Base-by-base conservation (phyloP, 2,113 vertebrate species). In the Perccottus glenii region DNA sequence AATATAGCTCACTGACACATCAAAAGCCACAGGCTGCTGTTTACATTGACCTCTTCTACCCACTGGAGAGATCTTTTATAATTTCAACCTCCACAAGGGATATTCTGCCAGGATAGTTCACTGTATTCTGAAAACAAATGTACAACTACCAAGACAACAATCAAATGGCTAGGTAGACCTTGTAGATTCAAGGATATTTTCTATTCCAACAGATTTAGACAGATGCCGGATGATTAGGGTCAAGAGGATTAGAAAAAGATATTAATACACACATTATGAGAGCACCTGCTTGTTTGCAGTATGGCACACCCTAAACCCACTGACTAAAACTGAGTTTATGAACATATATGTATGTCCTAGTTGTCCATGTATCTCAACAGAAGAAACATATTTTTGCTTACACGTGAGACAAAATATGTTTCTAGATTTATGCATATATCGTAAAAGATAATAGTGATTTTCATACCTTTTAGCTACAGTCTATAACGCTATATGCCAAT, bases 231-330 rank as follows among this genome's bases (percentile, higher is more conserved):
- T 62, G 74, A 83, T 87, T 73, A 85, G 77, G 85, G 61, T 84
- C 76, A 78, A 90, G 85, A 90, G 90, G 90, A 90, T 91, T 81
- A 90, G 38, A 71, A 27, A 63, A 16, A 78, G 75, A 83, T 87
- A 91, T 89, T 83, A 89, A 88, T 86, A 87, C 67, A 77, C 70
- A 80, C 74, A 75, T 60, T 46, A 67, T 55, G 35, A 64, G 74
- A 42, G 56, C 38, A 19, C 15, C 43, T 5, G 43, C 64, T 38
- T 80, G 63, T 60, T 60, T 69, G 60, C 40, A 50, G 50, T 35
- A 45, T 33, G 15, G 44, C 5, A 50, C 6, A 16, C 12, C 2
- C 16, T 12, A 33, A 33, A 53, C 9, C 47, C 43, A 4, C 9
- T 11, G 5, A 11, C 44, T 11, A 5, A 40, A 40, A 40, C 38